Evolutionary conservation across 2,113 vertebrate species (phyloP), one percentile per base, ranked within the genome.

Genomic region (Meriones unguiculatus): DNA sequence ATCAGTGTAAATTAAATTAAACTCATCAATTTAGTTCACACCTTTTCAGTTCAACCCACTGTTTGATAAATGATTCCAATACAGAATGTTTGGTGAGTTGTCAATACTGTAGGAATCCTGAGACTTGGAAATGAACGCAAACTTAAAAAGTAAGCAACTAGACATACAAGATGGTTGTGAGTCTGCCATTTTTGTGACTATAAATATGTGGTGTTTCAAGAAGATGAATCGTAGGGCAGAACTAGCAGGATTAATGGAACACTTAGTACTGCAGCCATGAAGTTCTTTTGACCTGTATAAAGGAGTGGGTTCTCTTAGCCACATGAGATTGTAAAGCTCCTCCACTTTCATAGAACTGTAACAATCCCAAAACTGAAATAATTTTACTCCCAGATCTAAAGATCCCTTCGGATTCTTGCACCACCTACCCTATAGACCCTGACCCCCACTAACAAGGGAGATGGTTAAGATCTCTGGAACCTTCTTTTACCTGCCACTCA

Each of bases 1-100:
- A 75, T 89, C 65, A 65, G 38, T 38, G 11, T 67, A 78, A 96
- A 78, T 82, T 95, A 73, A 38, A 75, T 87, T 96, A 89, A 89
- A 89, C n/a, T 93, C 50, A 65, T 87, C 17, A 64, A 94, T 69
- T 95, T 54, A 75, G 7, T 69, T 91, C 87, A 94, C 20, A 2
- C 81, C 38, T 90, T 87, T 90, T 93, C 59, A 77, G 25, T 91
- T 85, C 64, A 80, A 96, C 54, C 76, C 41, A 46, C 22, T 65
- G 28, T 52, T 89, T 78, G 11, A 84, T 76, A 65, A 91, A 93
- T 70, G 72, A 88, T 73, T 91, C 85, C 69, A 41, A 93, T 38
- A 41, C 65, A 76, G 10, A 41, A 25, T 6, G 8, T 72, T 70
- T 92, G 87, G 18, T 14, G 62, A 87, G 69, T 78, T 97, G 76